Conservation (phyloP, 2,113 vertebrate genomes). For the Salminus brasiliensis region DNA sequence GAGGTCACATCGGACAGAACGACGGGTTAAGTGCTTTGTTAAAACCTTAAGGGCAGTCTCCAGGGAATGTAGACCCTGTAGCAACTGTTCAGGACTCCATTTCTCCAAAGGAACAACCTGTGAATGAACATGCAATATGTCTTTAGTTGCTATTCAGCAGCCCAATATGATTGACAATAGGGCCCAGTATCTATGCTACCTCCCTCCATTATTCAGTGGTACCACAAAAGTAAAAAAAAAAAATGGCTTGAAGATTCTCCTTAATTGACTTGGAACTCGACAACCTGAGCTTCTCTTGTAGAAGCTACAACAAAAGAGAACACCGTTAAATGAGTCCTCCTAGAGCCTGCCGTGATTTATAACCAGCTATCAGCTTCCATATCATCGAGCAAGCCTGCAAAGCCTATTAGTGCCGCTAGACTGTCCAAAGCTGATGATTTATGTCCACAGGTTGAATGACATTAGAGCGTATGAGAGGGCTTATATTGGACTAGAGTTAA, state of each 20-base stretch:
- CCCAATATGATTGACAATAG: too few species aligned
- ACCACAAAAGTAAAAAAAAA: not conserved
- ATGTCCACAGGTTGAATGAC: constrained; percentile 42
- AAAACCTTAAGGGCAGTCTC: not conserved
- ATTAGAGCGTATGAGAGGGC: constrained; percentile 26
- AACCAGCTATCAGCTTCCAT: constrained; percentile 41
- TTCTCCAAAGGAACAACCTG: not conserved
- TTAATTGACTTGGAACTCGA: not conserved
- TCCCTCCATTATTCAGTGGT: not conserved
- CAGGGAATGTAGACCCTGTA: not conserved
- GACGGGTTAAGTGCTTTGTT: not conserved
- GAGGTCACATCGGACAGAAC: not conserved
- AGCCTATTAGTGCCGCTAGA: constrained; percentile 38
- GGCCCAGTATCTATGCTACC: too few species aligned
- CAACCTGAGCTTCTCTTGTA: not conserved
- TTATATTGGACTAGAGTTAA: constrained; percentile 47
- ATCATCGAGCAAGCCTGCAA: constrained; percentile 34
- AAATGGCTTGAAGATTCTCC: not conserved
- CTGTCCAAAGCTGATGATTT: constrained; percentile 53
- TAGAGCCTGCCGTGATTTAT: constrained; percentile 49
- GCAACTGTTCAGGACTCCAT: not conserved
- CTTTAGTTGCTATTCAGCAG: too few species aligned
- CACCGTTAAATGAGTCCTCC: constrained; percentile 24
- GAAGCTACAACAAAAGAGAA: not conserved
- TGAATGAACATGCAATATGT: too few species aligned